Evolutionary conservation across 2,888 invertebrate species (phyloP), one percentile per base, ranked within the genome.

Genomic region (Andrena bucephala): DNA sequence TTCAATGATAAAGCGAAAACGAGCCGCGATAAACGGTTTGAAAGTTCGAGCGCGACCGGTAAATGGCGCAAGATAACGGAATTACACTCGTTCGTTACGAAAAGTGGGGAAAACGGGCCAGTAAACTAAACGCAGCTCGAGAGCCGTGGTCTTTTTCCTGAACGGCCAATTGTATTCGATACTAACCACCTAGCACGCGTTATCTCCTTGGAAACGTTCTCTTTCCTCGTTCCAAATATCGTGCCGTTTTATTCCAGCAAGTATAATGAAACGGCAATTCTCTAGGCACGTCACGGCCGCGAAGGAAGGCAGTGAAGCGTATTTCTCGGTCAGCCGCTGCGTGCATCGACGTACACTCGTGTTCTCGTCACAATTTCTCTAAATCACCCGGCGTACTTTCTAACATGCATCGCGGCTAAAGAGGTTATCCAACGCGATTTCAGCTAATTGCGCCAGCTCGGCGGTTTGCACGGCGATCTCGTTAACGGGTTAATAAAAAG

Each of bases 371-470:
- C 74, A 86, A 86, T 87, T 86, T 87, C 86, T 75, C 87, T 75
- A 67, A 79, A 81, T 80, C 81, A 66, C 27, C 50, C 31, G 8
- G 48, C 57, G 52, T 24, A 83, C 88, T 89, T 88, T 88, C 88
- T 87, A 83, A 71, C 85, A 83, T 85, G 89, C 87, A 80, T 65
- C 71, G 54, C 85, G 78, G 70, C 67, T 78, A 87, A 86, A 81
- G 86, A 81, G 87, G 82, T 77, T 83, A 85, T 36, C 85, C 29
- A 74, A 62, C 76, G 52, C 69, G 72, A 87, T 80, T 84, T 72
- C 69, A 74, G 52, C 59, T 73, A 73, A 81, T 81, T 73, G 81
- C 81, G 63, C 68, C 63, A 65, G 81, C 68, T 68, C 81, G 36
- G 36, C 71, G 54, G 68, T 10, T 16, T 65, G 36, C 29, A 66